A percentile compares a stretch with the other conserved stretches of the same genome.
Conservation (phyloP, 2,113 vertebrate species). For the Neolamprologus devosi region DNA sequence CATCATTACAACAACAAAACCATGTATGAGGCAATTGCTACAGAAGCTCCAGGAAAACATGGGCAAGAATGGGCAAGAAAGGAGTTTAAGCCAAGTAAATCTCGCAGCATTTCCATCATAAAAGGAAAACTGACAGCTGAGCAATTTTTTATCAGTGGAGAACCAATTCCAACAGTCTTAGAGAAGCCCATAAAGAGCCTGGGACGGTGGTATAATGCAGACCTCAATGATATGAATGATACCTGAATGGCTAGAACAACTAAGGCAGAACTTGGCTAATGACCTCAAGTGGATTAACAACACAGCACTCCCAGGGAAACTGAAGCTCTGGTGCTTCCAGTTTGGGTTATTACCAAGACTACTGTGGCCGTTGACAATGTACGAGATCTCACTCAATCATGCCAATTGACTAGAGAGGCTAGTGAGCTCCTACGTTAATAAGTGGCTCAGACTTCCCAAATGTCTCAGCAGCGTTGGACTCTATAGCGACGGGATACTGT, state of each 20-base stretch:
- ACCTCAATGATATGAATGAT: background rate
- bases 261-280: background rate
- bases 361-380: background rate
- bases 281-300: background rate
- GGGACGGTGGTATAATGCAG: accelerated
- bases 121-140: background rate
- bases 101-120: background rate
- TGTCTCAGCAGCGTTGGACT: background rate
- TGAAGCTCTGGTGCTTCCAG: background rate
- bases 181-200: background rate
- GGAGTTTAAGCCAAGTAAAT: background rate
- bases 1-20: background rate
- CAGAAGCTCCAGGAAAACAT: background rate
- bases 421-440: background rate
- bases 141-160: background rate
- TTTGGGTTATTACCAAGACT: background rate
- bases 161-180: background rate
- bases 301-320: background rate
- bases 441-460: background rate
- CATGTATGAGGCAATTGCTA: background rate
- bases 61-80: background rate
- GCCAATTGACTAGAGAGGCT: background rate
- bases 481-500: background rate
- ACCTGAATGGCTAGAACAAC: background rate
- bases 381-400: background rate